phyloP scores from a whole-genome alignment of 2,113 vertebrate species.

The Lepisosteus osseus region DNA sequence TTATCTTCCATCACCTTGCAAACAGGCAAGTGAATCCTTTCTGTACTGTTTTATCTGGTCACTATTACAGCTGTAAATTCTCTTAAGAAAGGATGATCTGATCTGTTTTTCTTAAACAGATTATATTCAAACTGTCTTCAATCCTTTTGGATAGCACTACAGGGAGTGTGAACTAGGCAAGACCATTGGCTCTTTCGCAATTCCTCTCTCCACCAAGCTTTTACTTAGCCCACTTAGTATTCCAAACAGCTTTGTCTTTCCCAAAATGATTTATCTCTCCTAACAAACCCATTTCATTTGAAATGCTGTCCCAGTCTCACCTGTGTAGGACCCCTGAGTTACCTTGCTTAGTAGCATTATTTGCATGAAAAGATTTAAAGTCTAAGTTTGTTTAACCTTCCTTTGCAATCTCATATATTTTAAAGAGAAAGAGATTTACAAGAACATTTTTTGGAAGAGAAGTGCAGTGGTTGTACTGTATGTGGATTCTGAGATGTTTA shows the following conservation, averaged over 20 bases:
- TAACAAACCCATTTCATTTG: not conserved
- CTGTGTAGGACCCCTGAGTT: no score
- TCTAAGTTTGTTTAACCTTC: no score
- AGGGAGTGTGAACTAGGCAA: not conserved
- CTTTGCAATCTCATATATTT: no score
- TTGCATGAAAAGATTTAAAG: no score
- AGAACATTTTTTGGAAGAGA: no score
- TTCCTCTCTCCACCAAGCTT: not conserved
- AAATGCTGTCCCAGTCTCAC: no score
- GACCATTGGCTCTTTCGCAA: not conserved
- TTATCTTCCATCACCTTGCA: not conserved
- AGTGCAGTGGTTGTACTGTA: no score
- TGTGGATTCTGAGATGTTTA: no score
- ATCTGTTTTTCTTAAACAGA: not conserved
- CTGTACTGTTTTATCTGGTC: slow-evolving; percentile 1
- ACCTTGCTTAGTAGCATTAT: no score
- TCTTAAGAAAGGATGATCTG: not conserved
- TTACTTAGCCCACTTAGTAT: not conserved
- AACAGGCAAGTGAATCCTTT: not conserved
- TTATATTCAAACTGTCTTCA: not conserved
- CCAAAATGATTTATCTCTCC: no score
- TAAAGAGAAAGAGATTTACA: no score
- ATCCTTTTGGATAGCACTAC: not conserved
- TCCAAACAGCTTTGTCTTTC: no score
- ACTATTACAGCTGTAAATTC: not conserved